phyloP scores from a whole-genome alignment of 1,140 invertebrate species.

The Phymastichus coffea region DNA sequence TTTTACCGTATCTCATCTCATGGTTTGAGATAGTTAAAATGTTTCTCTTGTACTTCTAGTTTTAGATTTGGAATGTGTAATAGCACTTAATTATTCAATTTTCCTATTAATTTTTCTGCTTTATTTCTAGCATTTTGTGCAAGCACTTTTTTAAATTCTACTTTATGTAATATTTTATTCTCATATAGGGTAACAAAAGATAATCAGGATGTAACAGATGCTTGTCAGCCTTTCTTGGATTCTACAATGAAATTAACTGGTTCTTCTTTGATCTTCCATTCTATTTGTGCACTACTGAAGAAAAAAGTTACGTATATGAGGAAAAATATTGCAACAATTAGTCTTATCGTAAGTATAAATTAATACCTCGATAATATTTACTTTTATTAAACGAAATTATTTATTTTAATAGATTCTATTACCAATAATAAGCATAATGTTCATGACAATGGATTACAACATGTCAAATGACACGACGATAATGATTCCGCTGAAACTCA shows the following conservation, averaged over 20 bases:
- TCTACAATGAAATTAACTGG: slow-evolving; percentile 38
- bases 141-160: not conserved
- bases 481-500: slow-evolving; percentile 35
- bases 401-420: slow-evolving; percentile 36
- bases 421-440: slow-evolving; percentile 39
- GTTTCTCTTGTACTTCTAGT: not conserved
- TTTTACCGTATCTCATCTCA: too few species aligned
- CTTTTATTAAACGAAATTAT: slow-evolving; percentile 22
- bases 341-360: slow-evolving; percentile 37
- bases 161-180: slow-evolving; percentile 7
- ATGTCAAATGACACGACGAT: slow-evolving; percentile 31
- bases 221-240: slow-evolving; percentile 33
- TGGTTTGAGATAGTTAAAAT: not conserved
- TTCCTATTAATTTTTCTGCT: not conserved
- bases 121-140: not conserved
- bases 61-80: too few species aligned
- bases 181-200: slow-evolving; percentile 43
- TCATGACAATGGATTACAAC: slow-evolving; percentile 44
- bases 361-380: slow-evolving; percentile 10
- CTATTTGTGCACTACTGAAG: slow-evolving; percentile 37
- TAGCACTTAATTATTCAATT: not conserved
- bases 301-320: slow-evolving; percentile 46
- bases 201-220: slow-evolving; percentile 39
- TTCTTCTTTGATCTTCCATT: slow-evolving; percentile 36
- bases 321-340: slow-evolving; percentile 40